Evolutionary conservation across 2,797 vertebrate genomes (phyloP).

Genomic region (Columba guinea): DNA sequence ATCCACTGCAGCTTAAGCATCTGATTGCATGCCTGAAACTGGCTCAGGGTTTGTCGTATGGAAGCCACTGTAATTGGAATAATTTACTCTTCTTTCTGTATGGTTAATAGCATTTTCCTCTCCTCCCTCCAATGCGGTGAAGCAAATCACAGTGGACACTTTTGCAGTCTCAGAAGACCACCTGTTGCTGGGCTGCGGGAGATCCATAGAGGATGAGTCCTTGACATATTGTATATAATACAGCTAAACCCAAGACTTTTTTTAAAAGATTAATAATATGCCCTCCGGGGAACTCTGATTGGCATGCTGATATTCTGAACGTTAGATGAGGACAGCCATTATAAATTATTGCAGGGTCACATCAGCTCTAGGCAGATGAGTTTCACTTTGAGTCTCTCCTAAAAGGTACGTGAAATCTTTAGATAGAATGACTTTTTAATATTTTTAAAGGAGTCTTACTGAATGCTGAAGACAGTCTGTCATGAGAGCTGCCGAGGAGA

Average conservation of each 20-base stretch:
- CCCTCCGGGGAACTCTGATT: background rate
- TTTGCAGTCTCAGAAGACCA: background rate
- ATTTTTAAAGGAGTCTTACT: background rate
- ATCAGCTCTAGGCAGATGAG: background rate
- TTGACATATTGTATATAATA: background rate
- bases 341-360: background rate
- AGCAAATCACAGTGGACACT: background rate
- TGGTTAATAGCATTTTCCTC: background rate
- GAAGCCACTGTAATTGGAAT: background rate
- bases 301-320: background rate
- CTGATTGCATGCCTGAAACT: background rate
- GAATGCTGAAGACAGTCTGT: background rate
- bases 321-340: background rate
- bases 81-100: background rate
- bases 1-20: background rate
- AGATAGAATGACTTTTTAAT: background rate
- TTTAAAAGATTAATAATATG: background rate
- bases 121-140: background rate
- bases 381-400: background rate
- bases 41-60: background rate
- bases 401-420: background rate
- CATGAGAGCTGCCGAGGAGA: background rate
- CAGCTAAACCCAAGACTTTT: background rate
- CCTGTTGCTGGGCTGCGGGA: background rate
- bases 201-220: background rate